Evolutionary conservation across 2,797 vertebrate species (phyloP).

Genomic region (Nasua narica): DNA sequence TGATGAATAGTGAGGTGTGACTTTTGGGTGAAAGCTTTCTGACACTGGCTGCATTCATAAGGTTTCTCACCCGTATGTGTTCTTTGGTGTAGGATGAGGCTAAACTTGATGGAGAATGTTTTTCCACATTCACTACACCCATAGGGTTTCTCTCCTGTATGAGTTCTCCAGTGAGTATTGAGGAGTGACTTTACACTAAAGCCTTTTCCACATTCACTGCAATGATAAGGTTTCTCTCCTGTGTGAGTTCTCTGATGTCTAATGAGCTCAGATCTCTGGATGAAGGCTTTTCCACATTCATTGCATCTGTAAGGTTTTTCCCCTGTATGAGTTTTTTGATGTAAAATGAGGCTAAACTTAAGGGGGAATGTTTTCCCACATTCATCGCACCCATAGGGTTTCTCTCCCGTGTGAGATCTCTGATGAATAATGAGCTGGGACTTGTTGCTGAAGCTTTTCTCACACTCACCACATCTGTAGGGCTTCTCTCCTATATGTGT

Average conservation of each 20-base stretch:
- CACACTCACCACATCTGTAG: not conserved
- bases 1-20: slow-evolving; percentile 15
- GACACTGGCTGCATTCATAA: not conserved
- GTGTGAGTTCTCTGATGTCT: not conserved
- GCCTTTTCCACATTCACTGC: not conserved
- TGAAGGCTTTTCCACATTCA: slow-evolving; percentile 1
- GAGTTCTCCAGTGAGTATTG: not conserved
- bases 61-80: slow-evolving; percentile 13
- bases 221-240: not conserved
- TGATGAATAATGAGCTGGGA: not conserved
- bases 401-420: not conserved
- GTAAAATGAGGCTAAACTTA: slow-evolving; percentile 25
- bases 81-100: not conserved
- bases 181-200: slow-evolving; percentile 13
- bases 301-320: not conserved
- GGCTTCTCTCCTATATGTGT: not conserved
- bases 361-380: not conserved
- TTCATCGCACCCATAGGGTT: not conserved
- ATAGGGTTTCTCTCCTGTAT: not conserved
- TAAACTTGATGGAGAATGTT: not conserved
- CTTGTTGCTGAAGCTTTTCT: not conserved
- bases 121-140: not conserved
- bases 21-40: slow-evolving; percentile 14
- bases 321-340: not conserved
- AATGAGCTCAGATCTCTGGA: not conserved